These are phyloP conservation scores for Proales similis DNA, from an alignment of 1,140 invertebrate genomes.

Conservation along the genomic window DNA sequence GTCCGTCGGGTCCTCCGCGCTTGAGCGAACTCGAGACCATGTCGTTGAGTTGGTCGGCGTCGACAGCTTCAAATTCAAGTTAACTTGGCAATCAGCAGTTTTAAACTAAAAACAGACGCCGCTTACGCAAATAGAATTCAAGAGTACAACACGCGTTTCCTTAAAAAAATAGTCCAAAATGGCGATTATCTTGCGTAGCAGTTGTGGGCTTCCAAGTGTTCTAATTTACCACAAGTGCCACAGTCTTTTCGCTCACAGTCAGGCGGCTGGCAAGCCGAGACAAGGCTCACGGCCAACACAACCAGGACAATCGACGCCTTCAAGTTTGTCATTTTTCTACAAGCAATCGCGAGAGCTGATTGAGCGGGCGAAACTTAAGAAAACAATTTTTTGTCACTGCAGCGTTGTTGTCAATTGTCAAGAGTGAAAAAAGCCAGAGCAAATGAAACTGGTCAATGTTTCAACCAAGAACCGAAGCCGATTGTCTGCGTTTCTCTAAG, in stretches of 20 bases:
- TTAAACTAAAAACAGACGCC: too few relatives aligned
- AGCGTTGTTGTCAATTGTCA: too few relatives aligned
- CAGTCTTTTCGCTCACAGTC: constrained; percentile 35
- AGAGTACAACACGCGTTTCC: constrained; percentile 28
- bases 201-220: too few relatives aligned
- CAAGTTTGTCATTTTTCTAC: constrained; percentile 17
- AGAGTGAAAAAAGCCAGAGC: too few relatives aligned
- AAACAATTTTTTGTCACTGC: too few relatives aligned
- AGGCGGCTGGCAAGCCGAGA: constrained; percentile 1
- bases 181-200: too few relatives aligned
- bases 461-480: too few relatives aligned
- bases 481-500: too few relatives aligned
- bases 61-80: constrained; percentile 1
- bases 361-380: too few relatives aligned
- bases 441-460: too few relatives aligned
- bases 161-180: too few relatives aligned
- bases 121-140: constrained; percentile 22
- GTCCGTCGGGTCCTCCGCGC: constrained; percentile 14
- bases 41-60: constrained; percentile 8
- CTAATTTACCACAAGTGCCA: constrained; percentile 33
- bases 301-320: not conserved
- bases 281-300: not conserved
- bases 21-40: constrained; percentile 11
- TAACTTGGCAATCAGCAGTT: not conserved
- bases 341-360: too few relatives aligned